phyloP scores from a whole-genome alignment of 2,797 vertebrate species.

The Epinephelus coioides region DNA sequence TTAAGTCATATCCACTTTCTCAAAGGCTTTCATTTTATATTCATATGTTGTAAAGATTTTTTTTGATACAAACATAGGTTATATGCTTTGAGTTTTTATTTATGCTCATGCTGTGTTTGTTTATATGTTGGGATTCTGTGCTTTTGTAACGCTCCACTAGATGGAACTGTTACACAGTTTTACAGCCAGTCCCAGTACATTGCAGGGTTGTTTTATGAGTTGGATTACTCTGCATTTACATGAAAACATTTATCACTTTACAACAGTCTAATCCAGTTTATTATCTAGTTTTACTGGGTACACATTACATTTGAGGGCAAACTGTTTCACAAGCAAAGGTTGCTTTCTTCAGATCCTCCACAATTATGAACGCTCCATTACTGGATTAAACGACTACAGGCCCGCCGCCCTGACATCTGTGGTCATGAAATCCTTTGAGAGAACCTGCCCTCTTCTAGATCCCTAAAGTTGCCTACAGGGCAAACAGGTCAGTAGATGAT shows the following conservation, averaged over 20 bases:
- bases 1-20: neutral
- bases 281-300: neutral
- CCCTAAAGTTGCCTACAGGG: neutral
- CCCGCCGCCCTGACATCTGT: neutral
- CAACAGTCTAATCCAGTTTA: neutral
- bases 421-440: conserved; percentile 16
- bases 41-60: neutral
- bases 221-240: neutral
- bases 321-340: neutral
- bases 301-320: neutral
- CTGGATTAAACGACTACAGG: neutral
- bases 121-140: neutral
- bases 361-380: neutral
- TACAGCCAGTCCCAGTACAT: neutral
- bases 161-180: conserved; percentile 60
- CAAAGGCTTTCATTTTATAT: neutral
- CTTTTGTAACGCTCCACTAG: conserved; percentile 61
- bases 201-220: neutral
- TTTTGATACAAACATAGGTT: neutral
- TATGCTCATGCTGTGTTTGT: neutral
- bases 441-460: neutral
- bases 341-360: conserved; percentile 2
- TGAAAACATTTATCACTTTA: neutral
- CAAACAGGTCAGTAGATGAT: conserved; percentile 8
- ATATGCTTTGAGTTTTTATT: neutral